Base-by-base conservation (phyloP, 2,888 invertebrate species). In the Cyclophora punctaria region DNA sequence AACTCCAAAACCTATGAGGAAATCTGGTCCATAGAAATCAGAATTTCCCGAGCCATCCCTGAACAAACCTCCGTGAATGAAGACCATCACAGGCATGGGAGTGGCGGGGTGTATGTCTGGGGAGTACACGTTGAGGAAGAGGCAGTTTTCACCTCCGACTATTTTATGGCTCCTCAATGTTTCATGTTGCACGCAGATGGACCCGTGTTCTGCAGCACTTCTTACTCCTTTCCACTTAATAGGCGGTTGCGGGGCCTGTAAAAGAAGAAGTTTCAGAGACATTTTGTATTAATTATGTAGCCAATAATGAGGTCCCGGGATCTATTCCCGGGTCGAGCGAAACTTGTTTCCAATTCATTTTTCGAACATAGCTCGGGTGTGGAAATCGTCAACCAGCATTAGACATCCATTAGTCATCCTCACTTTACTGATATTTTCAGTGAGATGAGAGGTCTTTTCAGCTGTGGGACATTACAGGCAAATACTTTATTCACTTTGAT, bases 1-100 rank as follows among this genome's bases (percentile, higher is more conserved):
- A 0, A 90, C 75, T 53, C 81, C 80, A 60, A 90, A 82, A 5
- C 78, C 72, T 4, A 91, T 80, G 6, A 91, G 63, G 53, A 86
- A 90, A 52, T 90, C 89, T 1, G 91, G 90, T 0, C 90, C 90
- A 53, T 88, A 89, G 2, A 80, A 64, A 44, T 82, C 80, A 0
- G 75, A 76, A 58, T 88, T 80, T 3, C 74, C 75, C 3, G 72
- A 75, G 3, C 75, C 78, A 35, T 64, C 66, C 42, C 53, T 62
- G 48, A 56, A 77, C 1, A 67, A 71, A 3, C 75, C 73, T 7
- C 74, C 75, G 37, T 75, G 72, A n/a, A 80, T 71, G 48, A 67
- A 77, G 6, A 81, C 49, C 63, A 80, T 67, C 0, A 80, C 80
- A 0, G 78, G 64, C 3, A 67, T 42, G 3, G 58, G 66, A 2